These are phyloP conservation scores for Palloptera scutellata DNA, from an alignment of 2,888 invertebrate species.

Conservation along the genomic window DNA sequence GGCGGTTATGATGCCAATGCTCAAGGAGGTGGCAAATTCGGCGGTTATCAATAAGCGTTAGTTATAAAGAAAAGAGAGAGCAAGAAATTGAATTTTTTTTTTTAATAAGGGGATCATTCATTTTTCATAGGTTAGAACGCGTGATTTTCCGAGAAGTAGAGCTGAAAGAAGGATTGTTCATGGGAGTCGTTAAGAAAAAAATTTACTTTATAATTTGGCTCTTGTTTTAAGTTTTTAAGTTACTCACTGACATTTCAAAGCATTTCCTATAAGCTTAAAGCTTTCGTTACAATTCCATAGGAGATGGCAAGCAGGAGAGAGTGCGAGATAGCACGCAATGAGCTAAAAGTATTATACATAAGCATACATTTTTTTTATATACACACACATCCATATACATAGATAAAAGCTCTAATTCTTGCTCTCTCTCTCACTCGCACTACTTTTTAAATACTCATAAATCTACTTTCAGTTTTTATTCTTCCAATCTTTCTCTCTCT, in stretches of 20 bases:
- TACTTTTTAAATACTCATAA: neutral
- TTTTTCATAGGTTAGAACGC: neutral
- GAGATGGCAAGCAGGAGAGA: no score
- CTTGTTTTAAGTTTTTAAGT: slow-evolving; percentile 17
- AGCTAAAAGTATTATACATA: no score
- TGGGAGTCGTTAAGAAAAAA: neutral
- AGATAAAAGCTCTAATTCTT: neutral
- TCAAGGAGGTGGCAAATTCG: slow-evolving; percentile 38
- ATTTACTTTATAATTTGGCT: neutral
- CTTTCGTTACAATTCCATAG: slow-evolving; percentile 12
- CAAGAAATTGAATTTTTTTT: slow-evolving; percentile 8
- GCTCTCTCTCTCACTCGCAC: neutral
- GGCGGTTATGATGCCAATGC: slow-evolving; percentile 46
- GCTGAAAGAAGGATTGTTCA: neutral
- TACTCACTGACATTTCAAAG: slow-evolving; percentile 9
- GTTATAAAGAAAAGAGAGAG: neutral
- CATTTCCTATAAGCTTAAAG: slow-evolving; percentile 6
- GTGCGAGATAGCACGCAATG: no score
- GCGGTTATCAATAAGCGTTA: slow-evolving; percentile 54
- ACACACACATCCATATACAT: no score
- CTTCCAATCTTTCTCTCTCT: slow-evolving; percentile 5
- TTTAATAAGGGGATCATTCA: slow-evolving; percentile 20
- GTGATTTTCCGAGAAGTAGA: slow-evolving; percentile 11
- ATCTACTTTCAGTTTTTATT: neutral
- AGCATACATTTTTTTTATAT: no score